phyloP scores from a whole-genome alignment of 2,113 vertebrate species.

The Eupsittula cactorum region DNA sequence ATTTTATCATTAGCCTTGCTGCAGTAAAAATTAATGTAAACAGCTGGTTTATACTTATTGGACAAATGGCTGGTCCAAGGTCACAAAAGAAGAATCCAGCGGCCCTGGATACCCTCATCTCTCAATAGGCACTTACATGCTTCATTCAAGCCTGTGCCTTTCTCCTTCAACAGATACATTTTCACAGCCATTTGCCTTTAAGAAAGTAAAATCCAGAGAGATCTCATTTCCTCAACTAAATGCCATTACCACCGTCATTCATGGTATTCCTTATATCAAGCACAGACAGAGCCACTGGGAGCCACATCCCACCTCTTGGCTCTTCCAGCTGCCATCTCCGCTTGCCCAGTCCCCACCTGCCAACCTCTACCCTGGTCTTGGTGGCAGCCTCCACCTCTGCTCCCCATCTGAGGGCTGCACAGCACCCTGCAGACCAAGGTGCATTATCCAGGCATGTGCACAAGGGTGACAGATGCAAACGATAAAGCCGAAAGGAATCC shows the following conservation, averaged over 20 bases:
- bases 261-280: neutral
- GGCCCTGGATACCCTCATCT: neutral
- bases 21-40: neutral
- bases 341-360: neutral
- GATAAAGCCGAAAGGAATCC: neutral
- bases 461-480: neutral
- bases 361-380: neutral
- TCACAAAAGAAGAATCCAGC: neutral
- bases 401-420: neutral
- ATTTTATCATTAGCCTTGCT: neutral
- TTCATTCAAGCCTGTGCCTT: neutral
- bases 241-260: neutral
- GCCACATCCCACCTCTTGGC: neutral
- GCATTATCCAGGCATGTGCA: fast-evolving
- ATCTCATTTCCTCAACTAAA: neutral
- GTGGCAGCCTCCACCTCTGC: fast-evolving
- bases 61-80: neutral
- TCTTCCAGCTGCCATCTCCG: neutral
- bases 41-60: neutral
- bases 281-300: neutral
- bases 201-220: neutral
- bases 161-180: neutral
- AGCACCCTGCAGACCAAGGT: fast-evolving
- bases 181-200: neutral
- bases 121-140: neutral